Percentiles rank a stretch among this genome's conserved stretches.
Conservation (phyloP, 2,113 vertebrate genomes). For the Bos indicus region DNA sequence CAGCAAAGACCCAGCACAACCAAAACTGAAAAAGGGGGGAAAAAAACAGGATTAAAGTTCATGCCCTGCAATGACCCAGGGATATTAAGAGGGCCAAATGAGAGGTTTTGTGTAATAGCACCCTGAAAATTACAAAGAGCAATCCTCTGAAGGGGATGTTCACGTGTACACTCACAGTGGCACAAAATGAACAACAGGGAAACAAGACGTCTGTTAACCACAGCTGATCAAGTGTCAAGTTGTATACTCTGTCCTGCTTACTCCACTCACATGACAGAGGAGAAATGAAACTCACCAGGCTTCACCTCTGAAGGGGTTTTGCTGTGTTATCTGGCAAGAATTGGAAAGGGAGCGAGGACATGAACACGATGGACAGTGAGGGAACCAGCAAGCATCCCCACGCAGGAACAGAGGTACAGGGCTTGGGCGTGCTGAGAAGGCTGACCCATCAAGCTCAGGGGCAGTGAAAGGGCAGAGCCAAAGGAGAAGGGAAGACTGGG, state of each 20-base stretch:
- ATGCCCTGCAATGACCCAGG: background rate
- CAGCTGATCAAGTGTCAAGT: background rate
- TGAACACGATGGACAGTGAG: background rate
- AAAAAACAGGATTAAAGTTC: background rate
- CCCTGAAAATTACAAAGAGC: background rate
- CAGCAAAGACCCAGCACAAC: background rate
- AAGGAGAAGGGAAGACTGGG: too few species aligned
- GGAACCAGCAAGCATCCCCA: background rate
- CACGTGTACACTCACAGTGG: background rate
- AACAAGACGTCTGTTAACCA: background rate
- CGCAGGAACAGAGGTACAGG: background rate
- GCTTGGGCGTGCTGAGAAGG: rapidly evolving
- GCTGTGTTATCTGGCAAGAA: background rate
- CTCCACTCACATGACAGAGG: background rate
- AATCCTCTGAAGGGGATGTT: background rate
- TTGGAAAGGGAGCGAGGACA: background rate
- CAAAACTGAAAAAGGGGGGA: background rate
- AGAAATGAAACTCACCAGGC: background rate
- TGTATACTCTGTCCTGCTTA: background rate
- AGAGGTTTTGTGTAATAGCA: background rate
- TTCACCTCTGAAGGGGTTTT: background rate
- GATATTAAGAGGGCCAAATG: background rate
- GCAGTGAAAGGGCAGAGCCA: background rate
- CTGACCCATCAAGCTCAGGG: background rate
- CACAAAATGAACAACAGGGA: background rate